These are phyloP conservation scores for Erebia aethiops DNA, from an alignment of 2,888 invertebrate genomes.

Conservation along the genomic window DNA sequence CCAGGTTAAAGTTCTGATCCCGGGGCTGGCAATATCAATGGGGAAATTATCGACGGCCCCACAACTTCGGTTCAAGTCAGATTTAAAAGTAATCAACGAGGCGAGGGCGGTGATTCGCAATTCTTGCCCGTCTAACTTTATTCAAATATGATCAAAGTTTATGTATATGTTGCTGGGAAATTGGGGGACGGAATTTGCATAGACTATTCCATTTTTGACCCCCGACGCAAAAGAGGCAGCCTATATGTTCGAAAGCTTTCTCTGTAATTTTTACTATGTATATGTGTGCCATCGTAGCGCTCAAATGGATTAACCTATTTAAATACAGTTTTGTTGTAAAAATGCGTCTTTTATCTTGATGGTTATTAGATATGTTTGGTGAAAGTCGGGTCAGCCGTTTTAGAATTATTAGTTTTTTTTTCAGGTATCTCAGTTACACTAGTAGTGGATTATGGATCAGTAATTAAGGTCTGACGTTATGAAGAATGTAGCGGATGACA, in stretches of 20 bases:
- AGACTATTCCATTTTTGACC: conserved; percentile 6
- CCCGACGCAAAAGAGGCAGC: background rate
- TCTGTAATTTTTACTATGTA: too few relatives aligned
- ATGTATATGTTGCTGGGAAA: conserved; percentile 23
- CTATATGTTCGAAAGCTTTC: background rate
- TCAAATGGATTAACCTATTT: too few relatives aligned
- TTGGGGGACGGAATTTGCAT: conserved; percentile 23
- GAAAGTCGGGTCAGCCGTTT: too few relatives aligned
- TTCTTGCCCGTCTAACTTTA: conserved; percentile 28
- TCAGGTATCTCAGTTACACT: too few relatives aligned
- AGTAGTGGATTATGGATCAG: too few relatives aligned
- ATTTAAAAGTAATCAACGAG: conserved; percentile 55
- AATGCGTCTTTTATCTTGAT: too few relatives aligned
- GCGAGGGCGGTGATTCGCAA: conserved; percentile 42
- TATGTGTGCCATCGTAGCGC: too few relatives aligned
- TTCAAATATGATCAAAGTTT: conserved; percentile 29
- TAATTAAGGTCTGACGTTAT: too few relatives aligned
- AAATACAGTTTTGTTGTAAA: too few relatives aligned
- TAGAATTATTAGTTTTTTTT: too few relatives aligned
- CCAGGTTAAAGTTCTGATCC: conserved; percentile 41
- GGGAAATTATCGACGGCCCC: conserved; percentile 44
- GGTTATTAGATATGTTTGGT: too few relatives aligned
- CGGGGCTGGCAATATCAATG: conserved; percentile 43
- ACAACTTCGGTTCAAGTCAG: conserved; percentile 40
- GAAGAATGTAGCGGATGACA: too few relatives aligned